phyloP scores from a whole-genome alignment of 1,140 invertebrate genomes.

The Temnothorax longispinosus region DNA sequence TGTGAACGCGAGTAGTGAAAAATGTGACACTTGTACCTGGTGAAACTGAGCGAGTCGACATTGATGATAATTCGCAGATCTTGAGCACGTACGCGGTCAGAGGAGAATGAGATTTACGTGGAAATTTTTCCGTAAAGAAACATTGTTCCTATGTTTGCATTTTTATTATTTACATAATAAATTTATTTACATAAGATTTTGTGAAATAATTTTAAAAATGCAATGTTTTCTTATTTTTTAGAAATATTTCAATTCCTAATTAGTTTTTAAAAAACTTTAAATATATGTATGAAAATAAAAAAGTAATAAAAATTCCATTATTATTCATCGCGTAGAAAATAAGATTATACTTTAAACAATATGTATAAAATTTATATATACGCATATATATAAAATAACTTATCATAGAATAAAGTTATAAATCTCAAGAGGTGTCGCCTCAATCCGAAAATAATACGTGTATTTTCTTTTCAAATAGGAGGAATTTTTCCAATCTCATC shows the following conservation, averaged over 20 bases:
- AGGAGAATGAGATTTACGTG: background rate
- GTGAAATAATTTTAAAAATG: background rate
- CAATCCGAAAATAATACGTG: background rate
- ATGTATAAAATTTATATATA: background rate
- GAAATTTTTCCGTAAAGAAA: background rate
- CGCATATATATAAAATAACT: background rate
- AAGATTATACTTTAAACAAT: no score
- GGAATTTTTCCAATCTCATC: conserved; percentile 15
- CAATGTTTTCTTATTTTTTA: background rate
- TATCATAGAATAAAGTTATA: background rate
- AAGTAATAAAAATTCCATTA: background rate
- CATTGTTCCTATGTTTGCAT: background rate
- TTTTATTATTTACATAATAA: background rate
- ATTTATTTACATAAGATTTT: background rate
- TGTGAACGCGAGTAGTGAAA: conserved; percentile 14
- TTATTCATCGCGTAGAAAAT: background rate
- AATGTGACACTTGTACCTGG: conserved; percentile 38
- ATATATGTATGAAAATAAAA: background rate
- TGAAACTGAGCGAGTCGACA: conserved; percentile 40
- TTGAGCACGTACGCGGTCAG: background rate
- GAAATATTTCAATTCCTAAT: background rate
- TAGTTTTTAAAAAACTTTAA: background rate
- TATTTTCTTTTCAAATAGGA: background rate
- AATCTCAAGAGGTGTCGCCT: background rate
- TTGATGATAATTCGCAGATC: conserved; percentile 40